Base-by-base conservation (phyloP, 2,888 invertebrate species). In the Caprella mutica region DNA sequence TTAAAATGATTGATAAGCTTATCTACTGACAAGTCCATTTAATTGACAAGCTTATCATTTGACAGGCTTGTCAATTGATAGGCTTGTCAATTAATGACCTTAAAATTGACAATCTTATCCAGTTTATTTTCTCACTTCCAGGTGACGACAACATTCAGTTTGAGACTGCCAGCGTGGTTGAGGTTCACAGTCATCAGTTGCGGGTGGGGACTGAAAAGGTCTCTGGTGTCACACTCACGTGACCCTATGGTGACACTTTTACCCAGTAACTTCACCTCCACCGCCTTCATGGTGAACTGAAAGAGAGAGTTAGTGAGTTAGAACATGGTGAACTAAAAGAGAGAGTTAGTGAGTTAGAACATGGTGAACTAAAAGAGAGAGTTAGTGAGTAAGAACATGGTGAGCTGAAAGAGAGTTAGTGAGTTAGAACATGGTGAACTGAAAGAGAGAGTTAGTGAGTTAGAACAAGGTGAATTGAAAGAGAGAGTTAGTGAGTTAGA, bases 61-160 rank as follows among this genome's bases (percentile, higher is more conserved):
- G n/a, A n/a, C n/a, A n/a, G n/a, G n/a, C n/a, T n/a, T n/a, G n/a
- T n/a, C n/a, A n/a, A n/a, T n/a, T n/a, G n/a, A n/a, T n/a, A n/a
- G n/a, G n/a, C n/a, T n/a, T n/a, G n/a, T n/a, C n/a, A n/a, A n/a
- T n/a, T n/a, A n/a, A n/a, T n/a, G n/a, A n/a, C n/a, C n/a, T n/a
- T n/a, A n/a, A n/a, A n/a, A n/a, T n/a, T n/a, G n/a, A n/a, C n/a
- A n/a, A n/a, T n/a, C n/a, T n/a, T n/a, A n/a, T n/a, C n/a, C n/a
- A n/a, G n/a, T n/a, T n/a, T n/a, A n/a, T n/a, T n/a, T n/a, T n/a
- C 63, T 58, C 46, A 78, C 78, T 77, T 74, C 79, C 79, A 79
- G 5, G 75, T 75, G 59, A 79, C 75, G 54, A 78, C 71, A 55
- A 79, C 67, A 65, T 76, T 76, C 50, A 80, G 72, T 69, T 79